Percentiles rank a stretch among this genome's conserved stretches.
phyloP scores from a whole-genome alignment of 2,113 vertebrate species.

The Ammodytes marinus region DNA sequence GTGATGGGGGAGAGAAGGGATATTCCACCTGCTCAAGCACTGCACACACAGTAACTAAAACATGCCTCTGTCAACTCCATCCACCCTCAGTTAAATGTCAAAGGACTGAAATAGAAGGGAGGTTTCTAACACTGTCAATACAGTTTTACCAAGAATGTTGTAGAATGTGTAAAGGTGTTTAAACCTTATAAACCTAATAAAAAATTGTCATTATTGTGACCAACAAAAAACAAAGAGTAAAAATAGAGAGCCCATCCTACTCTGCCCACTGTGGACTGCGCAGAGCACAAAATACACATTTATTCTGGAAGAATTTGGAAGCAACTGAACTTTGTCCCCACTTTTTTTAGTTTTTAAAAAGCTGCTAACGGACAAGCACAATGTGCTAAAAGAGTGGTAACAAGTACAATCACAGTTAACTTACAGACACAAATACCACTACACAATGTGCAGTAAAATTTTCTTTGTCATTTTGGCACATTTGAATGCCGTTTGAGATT shows the following conservation, averaged over 20 bases:
- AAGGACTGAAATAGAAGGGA: neutral
- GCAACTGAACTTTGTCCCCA: neutral
- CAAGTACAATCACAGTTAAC: neutral
- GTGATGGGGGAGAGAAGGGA: neutral
- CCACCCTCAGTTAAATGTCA: conserved; percentile 37
- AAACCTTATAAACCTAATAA: neutral
- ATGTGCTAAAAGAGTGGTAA: neutral
- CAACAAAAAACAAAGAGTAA: neutral
- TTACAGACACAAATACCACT: neutral
- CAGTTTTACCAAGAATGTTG: neutral
- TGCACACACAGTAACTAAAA: conserved; percentile 28
- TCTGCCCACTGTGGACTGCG: neutral
- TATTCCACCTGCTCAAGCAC: conserved; percentile 28
- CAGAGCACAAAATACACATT: neutral
- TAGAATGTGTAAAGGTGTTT: neutral
- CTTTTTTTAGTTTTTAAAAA: neutral
- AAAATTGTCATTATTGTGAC: neutral
- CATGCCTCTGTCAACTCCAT: conserved; percentile 41
- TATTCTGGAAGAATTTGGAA: neutral
- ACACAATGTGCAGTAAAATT: neutral
- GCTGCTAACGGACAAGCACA: neutral
- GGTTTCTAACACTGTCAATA: neutral
- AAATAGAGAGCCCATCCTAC: neutral
- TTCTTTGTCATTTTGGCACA: neutral
- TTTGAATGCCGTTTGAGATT: neutral